phyloP scores from a whole-genome alignment of 1,140 invertebrate species.

The Tenebrio molitor region DNA sequence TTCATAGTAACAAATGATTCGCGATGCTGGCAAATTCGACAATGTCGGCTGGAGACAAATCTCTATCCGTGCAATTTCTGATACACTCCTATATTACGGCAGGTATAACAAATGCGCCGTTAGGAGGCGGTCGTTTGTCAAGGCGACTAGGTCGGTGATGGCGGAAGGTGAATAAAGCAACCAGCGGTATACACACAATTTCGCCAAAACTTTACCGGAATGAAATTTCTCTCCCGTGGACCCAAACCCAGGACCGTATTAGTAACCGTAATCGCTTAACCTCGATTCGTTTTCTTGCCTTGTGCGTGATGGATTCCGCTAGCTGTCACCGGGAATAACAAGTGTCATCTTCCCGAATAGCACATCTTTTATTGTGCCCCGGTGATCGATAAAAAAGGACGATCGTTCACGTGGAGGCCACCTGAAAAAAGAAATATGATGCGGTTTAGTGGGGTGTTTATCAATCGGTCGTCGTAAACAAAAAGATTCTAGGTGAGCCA shows the following conservation, averaged over 20 bases:
- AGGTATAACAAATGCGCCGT: conserved; percentile 54
- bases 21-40: conserved; percentile 27
- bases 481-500: no score
- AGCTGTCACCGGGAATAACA: no score
- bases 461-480: no score
- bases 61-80: conserved; percentile 56
- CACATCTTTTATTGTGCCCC: no score
- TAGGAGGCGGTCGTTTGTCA: conserved; percentile 53
- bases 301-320: no score
- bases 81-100: conserved; percentile 55
- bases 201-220: background rate
- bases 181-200: background rate
- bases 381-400: no score
- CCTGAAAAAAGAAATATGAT: no score
- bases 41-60: conserved; percentile 55
- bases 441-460: no score
- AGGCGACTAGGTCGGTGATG: conserved; percentile 31
- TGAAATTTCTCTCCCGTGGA: conserved; percentile 40
- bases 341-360: no score
- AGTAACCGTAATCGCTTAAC: background rate
- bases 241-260: conserved; percentile 5
- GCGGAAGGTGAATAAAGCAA: conserved; percentile 47
- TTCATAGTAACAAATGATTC: conserved; percentile 31
- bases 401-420: no score
- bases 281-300: no score